Evolutionary conservation across 2,113 vertebrate species (phyloP).

Genomic region (Nothocercus julius): DNA sequence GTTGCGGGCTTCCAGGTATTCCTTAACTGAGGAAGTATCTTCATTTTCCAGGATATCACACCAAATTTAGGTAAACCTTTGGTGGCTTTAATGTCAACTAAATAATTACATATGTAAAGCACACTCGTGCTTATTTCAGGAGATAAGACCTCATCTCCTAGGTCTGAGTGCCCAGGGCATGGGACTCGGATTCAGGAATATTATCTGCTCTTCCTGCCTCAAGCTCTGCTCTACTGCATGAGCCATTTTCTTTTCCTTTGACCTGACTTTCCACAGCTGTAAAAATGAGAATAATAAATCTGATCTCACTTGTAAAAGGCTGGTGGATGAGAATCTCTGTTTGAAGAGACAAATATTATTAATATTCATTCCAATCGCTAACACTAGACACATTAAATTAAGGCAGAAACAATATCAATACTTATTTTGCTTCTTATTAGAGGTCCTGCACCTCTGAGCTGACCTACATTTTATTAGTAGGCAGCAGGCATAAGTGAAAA

Average conservation of each 20-base stretch:
- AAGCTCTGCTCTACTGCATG: accelerated
- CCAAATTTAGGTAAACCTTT: not conserved
- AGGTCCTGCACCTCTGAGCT: not conserved
- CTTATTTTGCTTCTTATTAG: not conserved
- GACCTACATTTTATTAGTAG: conserved; percentile 22
- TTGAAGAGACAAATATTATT: not conserved
- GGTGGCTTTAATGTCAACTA: not conserved
- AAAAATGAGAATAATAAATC: conserved; percentile 6
- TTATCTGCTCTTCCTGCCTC: not conserved
- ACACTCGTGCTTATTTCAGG: not conserved
- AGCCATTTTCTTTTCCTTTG: not conserved
- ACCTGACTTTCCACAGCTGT: not conserved
- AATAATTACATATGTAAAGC: accelerated
- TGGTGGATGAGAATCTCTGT: not conserved
- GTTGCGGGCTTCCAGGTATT: not conserved
- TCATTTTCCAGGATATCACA: not conserved
- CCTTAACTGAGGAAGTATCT: not conserved
- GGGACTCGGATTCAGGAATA: not conserved
- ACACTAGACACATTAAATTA: conserved; percentile 21
- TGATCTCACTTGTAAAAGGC: not conserved
- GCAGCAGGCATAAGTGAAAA: not conserved
- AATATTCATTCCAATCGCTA: not conserved
- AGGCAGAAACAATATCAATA: conserved; percentile 11
- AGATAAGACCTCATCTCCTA: not conserved
- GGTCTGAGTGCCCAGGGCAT: not conserved